Base-by-base conservation (phyloP, 2,113 vertebrate species). In the Condylura cristata region DNA sequence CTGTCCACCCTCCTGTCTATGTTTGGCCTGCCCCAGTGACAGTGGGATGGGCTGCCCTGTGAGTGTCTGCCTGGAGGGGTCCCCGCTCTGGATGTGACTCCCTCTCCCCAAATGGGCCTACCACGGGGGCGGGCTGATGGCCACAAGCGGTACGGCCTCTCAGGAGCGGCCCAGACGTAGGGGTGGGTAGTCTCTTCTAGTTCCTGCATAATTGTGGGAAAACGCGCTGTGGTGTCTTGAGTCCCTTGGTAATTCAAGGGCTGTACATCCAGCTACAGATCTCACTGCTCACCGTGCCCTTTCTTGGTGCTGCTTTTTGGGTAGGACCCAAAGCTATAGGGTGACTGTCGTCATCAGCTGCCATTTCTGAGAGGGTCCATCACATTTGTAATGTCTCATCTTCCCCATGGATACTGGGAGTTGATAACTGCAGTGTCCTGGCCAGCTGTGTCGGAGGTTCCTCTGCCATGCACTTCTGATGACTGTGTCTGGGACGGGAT, bases 21-120 rank as follows among this genome's bases (percentile, higher is more conserved):
- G 39, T 99, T 99, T 95, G 98, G 98, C 94, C 98, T 99, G 90
- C 98, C 99, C 94, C 99, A 99, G 95, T 99, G 98, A 98, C 98
- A 96, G 83, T 89, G 92, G 96, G 98, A 98, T 13, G 95, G 96
- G 80, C 91, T 98, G 30, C 97, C 96, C 68, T 98, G 98, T 0
- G 98, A 98, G 95, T 98, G 98, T 94, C 86, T 44, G 78, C 74
- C 94, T 86, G 96, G 8, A 24, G 94, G 97, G 76, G 92, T 86
- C 71, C 96, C 96, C 7, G 90, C 85, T 60, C 65, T 93, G 94
- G 86, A 89, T 39, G 72, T 97, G 95, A 98, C 81, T 96, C 97
- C 90, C 84, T 95, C 85, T 93, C 94, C 96, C 96, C 66, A 83
- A 78, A 89, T 48, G 93, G 92, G 71, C 83, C 89, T 95, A 8